A percentile compares a stretch with the other conserved stretches of the same genome.
Conservation (phyloP, 2,888 invertebrate genomes). For the Caprella mutica region DNA sequence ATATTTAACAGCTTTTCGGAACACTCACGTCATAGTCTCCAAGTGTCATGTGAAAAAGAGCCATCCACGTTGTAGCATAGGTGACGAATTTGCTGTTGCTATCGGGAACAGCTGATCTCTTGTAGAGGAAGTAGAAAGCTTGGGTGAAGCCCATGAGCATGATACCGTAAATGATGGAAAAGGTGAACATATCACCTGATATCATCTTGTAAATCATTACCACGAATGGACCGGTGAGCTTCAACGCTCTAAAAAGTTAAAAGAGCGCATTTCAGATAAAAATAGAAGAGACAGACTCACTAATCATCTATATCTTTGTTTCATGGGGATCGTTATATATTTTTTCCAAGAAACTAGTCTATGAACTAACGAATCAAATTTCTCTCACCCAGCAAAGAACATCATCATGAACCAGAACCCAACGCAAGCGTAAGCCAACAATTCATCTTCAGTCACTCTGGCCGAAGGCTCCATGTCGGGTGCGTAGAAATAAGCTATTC, state of each 20-base stretch:
- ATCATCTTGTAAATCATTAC: conserved; percentile 99
- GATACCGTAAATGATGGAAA: conserved; percentile 91
- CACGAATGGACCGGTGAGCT: conserved; percentile 93
- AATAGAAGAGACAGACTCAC: too few species aligned
- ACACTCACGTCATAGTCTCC: conserved; percentile 88
- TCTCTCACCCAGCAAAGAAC: conserved; percentile 89
- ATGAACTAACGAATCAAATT: too few species aligned
- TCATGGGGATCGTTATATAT: too few species aligned
- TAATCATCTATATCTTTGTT: too few species aligned
- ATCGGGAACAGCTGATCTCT: conserved; percentile 58
- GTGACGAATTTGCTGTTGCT: conserved; percentile 71
- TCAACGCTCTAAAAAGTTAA: conserved; percentile 87
- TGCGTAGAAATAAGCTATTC: conserved; percentile 45
- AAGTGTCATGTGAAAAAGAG: conserved; percentile 89
- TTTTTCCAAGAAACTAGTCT: too few species aligned
- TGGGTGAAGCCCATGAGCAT: conserved; percentile 92
- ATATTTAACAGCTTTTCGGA: neutral
- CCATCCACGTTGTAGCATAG: conserved; percentile 91
- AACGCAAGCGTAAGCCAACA: conserved; percentile 82
- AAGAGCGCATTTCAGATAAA: too few species aligned
- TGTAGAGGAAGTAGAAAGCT: conserved; percentile 88
- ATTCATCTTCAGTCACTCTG: conserved; percentile 72
- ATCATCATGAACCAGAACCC: conserved; percentile 95
- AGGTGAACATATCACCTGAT: conserved; percentile 95
- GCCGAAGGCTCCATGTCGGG: conserved; percentile 45